These are phyloP conservation scores for Agonum fuliginosum DNA, from an alignment of 2,888 invertebrate species.

Conservation along the genomic window DNA sequence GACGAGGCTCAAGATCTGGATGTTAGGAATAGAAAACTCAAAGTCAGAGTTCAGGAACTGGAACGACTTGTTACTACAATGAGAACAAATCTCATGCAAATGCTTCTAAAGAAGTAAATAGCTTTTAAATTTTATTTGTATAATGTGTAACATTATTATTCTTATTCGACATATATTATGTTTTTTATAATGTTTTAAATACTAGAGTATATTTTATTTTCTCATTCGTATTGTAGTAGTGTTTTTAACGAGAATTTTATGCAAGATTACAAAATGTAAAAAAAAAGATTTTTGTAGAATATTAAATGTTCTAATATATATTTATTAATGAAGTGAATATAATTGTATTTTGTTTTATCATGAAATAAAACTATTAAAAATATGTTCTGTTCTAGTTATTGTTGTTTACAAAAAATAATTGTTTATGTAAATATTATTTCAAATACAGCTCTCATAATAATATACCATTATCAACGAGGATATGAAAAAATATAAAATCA, in stretches of 20 bases:
- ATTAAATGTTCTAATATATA: slow-evolving; percentile 20
- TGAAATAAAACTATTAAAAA: neutral
- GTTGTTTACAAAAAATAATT: too few relatives aligned
- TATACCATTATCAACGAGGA: neutral
- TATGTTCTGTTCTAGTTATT: too few relatives aligned
- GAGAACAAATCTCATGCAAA: slow-evolving; percentile 79
- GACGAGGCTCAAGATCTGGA: slow-evolving; percentile 75
- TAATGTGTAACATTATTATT: slow-evolving; percentile 21
- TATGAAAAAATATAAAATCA: too few relatives aligned
- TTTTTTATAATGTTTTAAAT: slow-evolving; percentile 48
- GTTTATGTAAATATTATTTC: too few relatives aligned
- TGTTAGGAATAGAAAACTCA: slow-evolving; percentile 78
- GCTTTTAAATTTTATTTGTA: slow-evolving; percentile 37
- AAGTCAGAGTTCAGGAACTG: slow-evolving; percentile 80
- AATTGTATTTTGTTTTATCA: neutral
- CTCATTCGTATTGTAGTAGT: slow-evolving; percentile 8
- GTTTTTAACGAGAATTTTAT: slow-evolving; percentile 23
- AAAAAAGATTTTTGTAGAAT: slow-evolving; percentile 26
- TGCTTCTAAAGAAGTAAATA: slow-evolving; percentile 75
- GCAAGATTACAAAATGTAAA: slow-evolving; percentile 10
- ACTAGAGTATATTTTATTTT: slow-evolving; percentile 29
- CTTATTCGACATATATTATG: slow-evolving; percentile 56
- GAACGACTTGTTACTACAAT: slow-evolving; percentile 81
- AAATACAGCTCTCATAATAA: too few relatives aligned
- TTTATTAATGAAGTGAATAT: slow-evolving; percentile 20